A percentile compares a stretch with the other conserved stretches of the same genome.
phyloP scores from a whole-genome alignment of 2,888 invertebrate genomes.

The Drosophila leonis region DNA sequence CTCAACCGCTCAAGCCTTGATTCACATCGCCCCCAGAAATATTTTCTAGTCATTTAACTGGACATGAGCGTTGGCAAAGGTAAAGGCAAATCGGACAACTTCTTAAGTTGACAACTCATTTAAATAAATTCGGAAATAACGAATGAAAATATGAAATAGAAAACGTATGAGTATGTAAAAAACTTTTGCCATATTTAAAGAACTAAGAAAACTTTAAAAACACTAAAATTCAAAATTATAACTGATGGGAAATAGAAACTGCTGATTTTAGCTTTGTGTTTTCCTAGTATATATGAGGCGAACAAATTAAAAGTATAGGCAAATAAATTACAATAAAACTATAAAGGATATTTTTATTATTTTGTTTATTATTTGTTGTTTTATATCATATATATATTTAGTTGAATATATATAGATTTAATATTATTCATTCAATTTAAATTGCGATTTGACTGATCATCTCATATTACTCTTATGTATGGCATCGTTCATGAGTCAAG shows the following conservation, averaged over 20 bases:
- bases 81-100: background rate
- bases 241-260: background rate
- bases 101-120: slow-evolving; percentile 1
- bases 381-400: background rate
- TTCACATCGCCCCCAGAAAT: slow-evolving; percentile 6
- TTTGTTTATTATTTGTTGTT: background rate
- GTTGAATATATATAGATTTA: too few species aligned
- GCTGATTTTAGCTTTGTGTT: background rate
- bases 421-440: too few species aligned
- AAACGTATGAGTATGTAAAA: background rate
- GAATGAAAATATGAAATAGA: background rate
- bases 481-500: too few species aligned
- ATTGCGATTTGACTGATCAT: too few species aligned
- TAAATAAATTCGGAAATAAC: background rate
- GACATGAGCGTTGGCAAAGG: background rate
- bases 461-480: too few species aligned
- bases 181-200: background rate
- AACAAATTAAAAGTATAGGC: background rate
- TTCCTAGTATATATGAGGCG: too few species aligned
- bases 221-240: background rate
- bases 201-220: background rate
- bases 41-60: background rate
- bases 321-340: background rate
- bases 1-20: background rate
- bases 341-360: background rate